A percentile compares a stretch with the other conserved stretches of the same genome.
Evolutionary conservation across 2,888 invertebrate genomes (phyloP).

Genomic region (Noctua fimbriata): DNA sequence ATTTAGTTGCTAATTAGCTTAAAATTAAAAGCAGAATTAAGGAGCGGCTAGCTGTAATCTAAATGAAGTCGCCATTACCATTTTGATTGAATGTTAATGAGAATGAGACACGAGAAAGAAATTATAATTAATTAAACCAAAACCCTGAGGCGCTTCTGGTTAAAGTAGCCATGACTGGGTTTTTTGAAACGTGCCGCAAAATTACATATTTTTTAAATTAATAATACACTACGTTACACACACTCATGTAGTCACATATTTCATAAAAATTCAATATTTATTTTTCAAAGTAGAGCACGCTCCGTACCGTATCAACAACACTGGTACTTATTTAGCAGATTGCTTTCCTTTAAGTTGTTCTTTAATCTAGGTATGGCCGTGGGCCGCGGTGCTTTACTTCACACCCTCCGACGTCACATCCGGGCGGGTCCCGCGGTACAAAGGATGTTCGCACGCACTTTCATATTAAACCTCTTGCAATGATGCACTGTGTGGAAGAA

Average conservation of each 20-base stretch:
- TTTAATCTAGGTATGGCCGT: constrained; percentile 87
- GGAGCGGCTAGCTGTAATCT: constrained; percentile 46
- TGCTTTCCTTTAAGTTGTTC: constrained; percentile 90
- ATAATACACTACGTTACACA: neutral
- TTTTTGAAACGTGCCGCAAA: constrained; percentile 13
- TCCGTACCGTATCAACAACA: constrained; percentile 66
- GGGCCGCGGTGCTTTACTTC: constrained; percentile 64
- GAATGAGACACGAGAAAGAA: constrained; percentile 49
- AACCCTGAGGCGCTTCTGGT: constrained; percentile 13
- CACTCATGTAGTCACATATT: neutral
- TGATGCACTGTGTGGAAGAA: constrained; percentile 35
- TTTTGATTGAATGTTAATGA: constrained; percentile 56
- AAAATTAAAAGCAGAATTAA: constrained; percentile 52
- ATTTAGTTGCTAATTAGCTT: constrained; percentile 61
- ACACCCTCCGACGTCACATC: constrained; percentile 67
- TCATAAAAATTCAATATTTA: neutral
- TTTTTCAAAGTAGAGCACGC: constrained; percentile 78
- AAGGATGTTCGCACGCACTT: constrained; percentile 66
- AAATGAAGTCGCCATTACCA: constrained; percentile 50
- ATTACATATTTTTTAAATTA: neutral
- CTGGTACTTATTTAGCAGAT: constrained; percentile 90
- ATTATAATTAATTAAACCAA: constrained; percentile 50
- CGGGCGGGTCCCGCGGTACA: constrained; percentile 54
- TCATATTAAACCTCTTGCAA: constrained; percentile 58
- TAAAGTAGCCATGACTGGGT: constrained; percentile 45